A percentile compares a stretch with the other conserved stretches of the same genome.
Conservation (phyloP, 2,797 vertebrate species). For the Syngnathus rostellatus region DNA sequence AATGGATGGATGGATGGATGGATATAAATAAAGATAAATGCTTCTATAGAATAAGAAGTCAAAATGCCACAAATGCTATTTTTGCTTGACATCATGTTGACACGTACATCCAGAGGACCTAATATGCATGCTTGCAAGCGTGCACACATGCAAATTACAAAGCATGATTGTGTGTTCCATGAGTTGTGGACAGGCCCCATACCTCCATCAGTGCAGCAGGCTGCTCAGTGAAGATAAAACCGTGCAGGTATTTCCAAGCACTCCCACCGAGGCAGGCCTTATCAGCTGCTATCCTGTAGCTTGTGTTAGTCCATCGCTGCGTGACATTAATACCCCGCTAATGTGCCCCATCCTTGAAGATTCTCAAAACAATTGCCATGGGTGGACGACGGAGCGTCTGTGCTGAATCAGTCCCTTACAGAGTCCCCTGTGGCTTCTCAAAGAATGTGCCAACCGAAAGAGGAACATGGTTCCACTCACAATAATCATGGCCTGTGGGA, state of each 20-base stretch:
- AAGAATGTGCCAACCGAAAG: constrained; percentile 50
- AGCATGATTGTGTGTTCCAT: neutral
- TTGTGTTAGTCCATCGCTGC: constrained; percentile 46
- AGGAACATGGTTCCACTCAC: constrained; percentile 46
- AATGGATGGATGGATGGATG: too few relatives aligned
- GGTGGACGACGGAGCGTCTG: neutral
- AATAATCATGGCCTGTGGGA: constrained; percentile 67
- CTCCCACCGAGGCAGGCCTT: constrained; percentile 46
- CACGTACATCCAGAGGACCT: neutral
- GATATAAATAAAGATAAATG: too few relatives aligned
- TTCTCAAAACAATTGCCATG: constrained; percentile 45
- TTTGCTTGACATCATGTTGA: neutral
- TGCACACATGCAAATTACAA: neutral
- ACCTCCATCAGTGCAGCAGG: constrained; percentile 23
- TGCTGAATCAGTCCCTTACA: constrained; percentile 44
- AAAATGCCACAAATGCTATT: neutral
- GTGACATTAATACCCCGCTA: constrained; percentile 54
- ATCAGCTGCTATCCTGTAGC: constrained; percentile 49
- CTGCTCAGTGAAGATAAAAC: constrained; percentile 60
- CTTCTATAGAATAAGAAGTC: too few relatives aligned
- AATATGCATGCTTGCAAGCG: neutral
- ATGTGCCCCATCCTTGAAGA: constrained; percentile 53
- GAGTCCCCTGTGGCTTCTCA: constrained; percentile 41
- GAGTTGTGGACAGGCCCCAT: neutral
- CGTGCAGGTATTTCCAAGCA: constrained; percentile 44